Base-by-base conservation (phyloP, 2,113 vertebrate genomes). In the Cygnus atratus region DNA sequence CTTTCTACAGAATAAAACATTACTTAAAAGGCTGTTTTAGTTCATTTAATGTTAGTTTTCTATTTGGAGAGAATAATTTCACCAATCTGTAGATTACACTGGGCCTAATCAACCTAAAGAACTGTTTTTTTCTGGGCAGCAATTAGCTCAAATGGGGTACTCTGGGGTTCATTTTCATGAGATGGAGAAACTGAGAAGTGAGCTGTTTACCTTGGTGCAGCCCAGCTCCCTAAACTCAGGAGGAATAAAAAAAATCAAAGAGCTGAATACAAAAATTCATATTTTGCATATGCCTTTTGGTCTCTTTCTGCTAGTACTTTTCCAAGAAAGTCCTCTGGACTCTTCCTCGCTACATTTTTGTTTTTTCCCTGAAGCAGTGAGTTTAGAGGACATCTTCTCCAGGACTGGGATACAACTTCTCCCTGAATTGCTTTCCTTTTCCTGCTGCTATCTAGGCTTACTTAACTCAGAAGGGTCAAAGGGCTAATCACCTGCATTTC, bases 311-410 rank as follows among this genome's bases (percentile, higher is more conserved):
- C 22, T 74, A 19, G 21, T 58, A 58, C 31, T 46, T 58, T 59
- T 29, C 50, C 44, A 76, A 52, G 67, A 75, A 76, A 59, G 21
- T 44, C 76, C 58, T 92, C 20, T 35, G 35, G 44, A 66, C 8
- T 10, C 84, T 16, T 61, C 8, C 33, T 77, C 0, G 0, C 68
- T 71, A n/a, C 28, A 26, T 31, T 81, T 10, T 3, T 4, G 31
- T 17, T 78, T 9, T 52, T 90, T 52, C 5, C 61, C 48, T 43
- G 22, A 72, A 57, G 22, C 43, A 3, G 14, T 91, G 39, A 76
- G 15, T 85, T 86, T 1, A 2, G 65, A 88, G 50, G 52, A 52
- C 41, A 26, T 67, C 61, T 59, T 67, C 61, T 55, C 25, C 63
- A 44, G 33, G 35, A 78, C 14, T 0, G 2, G 78, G 29, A 37